Evolutionary conservation across 1,140 invertebrate genomes (phyloP).

Genomic region (Drosophila tropicalis): DNA sequence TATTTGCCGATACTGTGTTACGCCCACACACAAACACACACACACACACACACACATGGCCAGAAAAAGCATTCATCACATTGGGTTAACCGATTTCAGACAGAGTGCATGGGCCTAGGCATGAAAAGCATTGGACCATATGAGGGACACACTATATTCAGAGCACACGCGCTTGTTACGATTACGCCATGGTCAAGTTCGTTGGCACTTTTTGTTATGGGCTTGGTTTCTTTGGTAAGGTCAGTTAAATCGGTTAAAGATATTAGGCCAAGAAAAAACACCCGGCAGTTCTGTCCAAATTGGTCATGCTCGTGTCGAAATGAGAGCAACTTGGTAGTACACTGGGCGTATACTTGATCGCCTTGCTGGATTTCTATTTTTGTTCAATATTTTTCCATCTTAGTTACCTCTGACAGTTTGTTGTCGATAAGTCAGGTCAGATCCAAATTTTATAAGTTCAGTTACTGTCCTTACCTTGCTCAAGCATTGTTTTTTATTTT

Average conservation of each 20-base stretch:
- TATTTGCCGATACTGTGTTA: constrained; percentile 40
- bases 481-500: constrained; percentile 15
- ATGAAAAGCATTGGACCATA: constrained; percentile 1
- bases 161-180: constrained; percentile 53
- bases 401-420: neutral
- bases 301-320: constrained; percentile 52
- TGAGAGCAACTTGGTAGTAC: neutral
- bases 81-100: constrained; percentile 37
- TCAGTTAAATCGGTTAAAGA: constrained; percentile 31
- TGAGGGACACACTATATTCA: constrained; percentile 43
- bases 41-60: constrained; percentile 18
- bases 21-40: constrained; percentile 28
- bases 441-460: constrained; percentile 2
- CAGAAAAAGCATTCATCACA: constrained; percentile 25
- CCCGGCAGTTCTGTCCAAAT: constrained; percentile 46
- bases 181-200: constrained; percentile 72
- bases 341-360: constrained; percentile 15
- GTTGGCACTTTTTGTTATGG: constrained; percentile 45
- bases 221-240: constrained; percentile 44
- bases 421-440: neutral
- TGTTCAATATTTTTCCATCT: neutral
- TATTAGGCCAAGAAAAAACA: constrained; percentile 44
- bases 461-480: constrained; percentile 13
- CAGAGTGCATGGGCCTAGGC: constrained; percentile 23
- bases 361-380: no score